Evolutionary conservation across 2,113 vertebrate species (phyloP), one percentile per base, ranked within the genome.

Genomic region (Lutjanus erythropterus): DNA sequence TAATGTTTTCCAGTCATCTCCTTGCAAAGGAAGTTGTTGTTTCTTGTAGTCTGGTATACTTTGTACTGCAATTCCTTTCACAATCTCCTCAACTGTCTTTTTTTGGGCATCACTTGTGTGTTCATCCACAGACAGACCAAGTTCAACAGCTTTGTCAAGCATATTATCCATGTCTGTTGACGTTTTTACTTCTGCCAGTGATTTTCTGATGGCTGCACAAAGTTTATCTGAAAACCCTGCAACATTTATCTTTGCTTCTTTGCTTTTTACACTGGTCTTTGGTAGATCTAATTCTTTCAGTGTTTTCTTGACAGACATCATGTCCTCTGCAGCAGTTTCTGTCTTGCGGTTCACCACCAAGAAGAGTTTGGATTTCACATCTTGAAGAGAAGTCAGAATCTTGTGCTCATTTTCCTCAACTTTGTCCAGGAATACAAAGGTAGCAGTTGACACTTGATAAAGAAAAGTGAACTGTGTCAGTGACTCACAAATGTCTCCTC

Each of bases 391-490:
- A 21, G 70, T 72, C 6, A 95, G 64, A 25, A 88, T 37, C 3
- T 65, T 14, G 19, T 88, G 89, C 52, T 95, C 90, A 33, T 58
- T 41, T 66, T 93, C 78, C 35, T 89, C 86, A 10, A 95, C 49
- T 27, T 56, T 75, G 83, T 96, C 94, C 33, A 89, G 83, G 49
- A 95, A 90, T 18, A 95, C 81, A 88, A 95, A 95, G 1, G 93
- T 41, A 9, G 93, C 95, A 8, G 93, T 88, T 11, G 95, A 96
- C 9, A 94, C 73, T 71, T 94, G 53, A 69, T 82, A 61, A 62
- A 96, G 87, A 76, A 96, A 95, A 6, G 31, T 6, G 73, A 93
- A 95, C 14, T 96, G 91, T 29, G 62, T 52, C 37, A 74, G 64
- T 25, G 88, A 90, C 1, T 2, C 53, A 75, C 70, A 53, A 29